Percentiles rank a stretch among this genome's conserved stretches.
These are phyloP conservation scores for Reticulitermes lucifugus DNA, from an alignment of 2,888 invertebrate genomes.

Conservation along the genomic window DNA sequence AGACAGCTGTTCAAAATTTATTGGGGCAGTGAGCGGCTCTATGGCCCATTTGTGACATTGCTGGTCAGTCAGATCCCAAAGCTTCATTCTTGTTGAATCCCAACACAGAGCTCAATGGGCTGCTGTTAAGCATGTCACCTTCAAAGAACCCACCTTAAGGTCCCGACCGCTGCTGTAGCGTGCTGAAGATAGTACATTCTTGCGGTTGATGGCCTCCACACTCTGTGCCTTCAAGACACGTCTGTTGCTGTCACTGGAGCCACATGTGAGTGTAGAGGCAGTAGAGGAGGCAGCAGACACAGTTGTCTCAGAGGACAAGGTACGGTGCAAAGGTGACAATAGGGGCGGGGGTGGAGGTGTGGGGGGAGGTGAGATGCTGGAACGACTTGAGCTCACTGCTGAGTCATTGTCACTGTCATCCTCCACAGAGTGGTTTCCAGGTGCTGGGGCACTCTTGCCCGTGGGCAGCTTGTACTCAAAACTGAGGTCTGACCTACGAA, in stretches of 20 bases:
- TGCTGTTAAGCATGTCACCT: neutral
- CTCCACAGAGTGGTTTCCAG: slow-evolving; percentile 61
- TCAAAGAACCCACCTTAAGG: slow-evolving; percentile 66
- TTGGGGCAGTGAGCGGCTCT: no score
- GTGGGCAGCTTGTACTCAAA: slow-evolving; percentile 63
- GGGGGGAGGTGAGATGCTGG: slow-evolving; percentile 79
- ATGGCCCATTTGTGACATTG: no score
- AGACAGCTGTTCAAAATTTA: no score
- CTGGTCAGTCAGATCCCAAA: no score
- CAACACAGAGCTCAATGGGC: no score
- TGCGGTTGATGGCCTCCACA: slow-evolving; percentile 85
- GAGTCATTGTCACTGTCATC: slow-evolving; percentile 89
- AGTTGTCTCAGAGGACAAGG: slow-evolving; percentile 79
- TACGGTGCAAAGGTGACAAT: slow-evolving; percentile 69
- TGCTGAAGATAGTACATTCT: slow-evolving; percentile 88
- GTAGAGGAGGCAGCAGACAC: slow-evolving; percentile 72
- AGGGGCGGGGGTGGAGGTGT: slow-evolving; percentile 81
- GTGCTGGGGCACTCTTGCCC: slow-evolving; percentile 52
- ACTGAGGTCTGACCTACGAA: slow-evolving; percentile 65
- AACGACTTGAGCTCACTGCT: slow-evolving; percentile 86
- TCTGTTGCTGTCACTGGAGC: slow-evolving; percentile 72
- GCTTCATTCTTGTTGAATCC: no score
- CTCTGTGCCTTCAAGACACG: slow-evolving; percentile 82
- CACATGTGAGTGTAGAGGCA: slow-evolving; percentile 76
- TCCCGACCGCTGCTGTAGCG: slow-evolving; percentile 86